Evolutionary conservation across 2,113 vertebrate genomes (phyloP).

Genomic region (Rafetus swinhoei): DNA sequence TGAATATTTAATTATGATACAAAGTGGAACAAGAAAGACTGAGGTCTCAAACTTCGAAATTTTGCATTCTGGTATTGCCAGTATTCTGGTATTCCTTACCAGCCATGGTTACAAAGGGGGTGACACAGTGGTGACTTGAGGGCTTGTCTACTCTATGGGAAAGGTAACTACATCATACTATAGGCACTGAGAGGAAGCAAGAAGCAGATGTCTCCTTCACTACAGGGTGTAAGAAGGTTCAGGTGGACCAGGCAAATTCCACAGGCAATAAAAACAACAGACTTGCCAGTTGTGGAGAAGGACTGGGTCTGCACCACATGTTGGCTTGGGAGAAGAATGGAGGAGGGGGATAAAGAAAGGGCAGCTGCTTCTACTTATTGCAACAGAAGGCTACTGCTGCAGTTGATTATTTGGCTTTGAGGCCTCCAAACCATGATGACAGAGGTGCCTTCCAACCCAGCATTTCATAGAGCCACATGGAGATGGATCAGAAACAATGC

Average conservation of each 20-base stretch:
- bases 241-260: neutral
- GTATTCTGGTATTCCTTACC: neutral
- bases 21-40: neutral
- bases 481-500: neutral
- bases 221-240: neutral
- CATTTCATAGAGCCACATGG: neutral
- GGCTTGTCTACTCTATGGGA: neutral
- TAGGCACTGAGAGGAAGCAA: neutral
- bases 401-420: neutral
- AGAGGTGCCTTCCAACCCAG: neutral
- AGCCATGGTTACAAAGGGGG: neutral
- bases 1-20: neutral
- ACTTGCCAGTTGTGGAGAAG: neutral
- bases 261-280: neutral
- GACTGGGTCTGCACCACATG: neutral
- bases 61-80: no score
- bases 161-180: neutral
- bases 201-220: neutral
- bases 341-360: neutral
- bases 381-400: neutral
- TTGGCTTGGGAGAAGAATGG: neutral
- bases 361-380: neutral
- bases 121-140: neutral
- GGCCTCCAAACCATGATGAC: neutral
- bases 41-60: no score